Evolutionary conservation across 2,797 vertebrate genomes (phyloP).

Genomic region (Staurois parvus): DNA sequence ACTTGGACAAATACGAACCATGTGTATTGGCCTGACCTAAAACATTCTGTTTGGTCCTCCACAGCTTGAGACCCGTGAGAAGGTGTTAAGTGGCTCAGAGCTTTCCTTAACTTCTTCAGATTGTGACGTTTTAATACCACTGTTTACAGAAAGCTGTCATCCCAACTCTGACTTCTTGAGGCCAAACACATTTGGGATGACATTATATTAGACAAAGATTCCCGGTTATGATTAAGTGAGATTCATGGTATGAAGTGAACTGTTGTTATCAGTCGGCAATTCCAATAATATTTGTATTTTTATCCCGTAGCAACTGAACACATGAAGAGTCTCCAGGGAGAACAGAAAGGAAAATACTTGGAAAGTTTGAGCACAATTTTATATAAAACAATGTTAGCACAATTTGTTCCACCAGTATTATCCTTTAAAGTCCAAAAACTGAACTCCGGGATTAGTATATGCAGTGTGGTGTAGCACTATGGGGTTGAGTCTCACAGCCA

Average conservation of each 20-base stretch:
- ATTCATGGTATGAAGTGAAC: background rate
- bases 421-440: too few relatives aligned
- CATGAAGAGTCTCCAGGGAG: background rate
- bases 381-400: too few relatives aligned
- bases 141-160: slow-evolving; percentile 4
- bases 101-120: slow-evolving; percentile 11
- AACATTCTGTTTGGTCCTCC: slow-evolving; percentile 11
- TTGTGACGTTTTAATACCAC: background rate
- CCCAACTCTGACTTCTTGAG: background rate
- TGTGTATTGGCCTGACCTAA: slow-evolving; percentile 20
- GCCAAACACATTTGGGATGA: background rate
- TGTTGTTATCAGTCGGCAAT: background rate
- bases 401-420: too few relatives aligned
- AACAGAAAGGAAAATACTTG: background rate
- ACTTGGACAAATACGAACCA: slow-evolving; percentile 34
- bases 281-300: background rate
- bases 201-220: background rate
- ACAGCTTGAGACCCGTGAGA: slow-evolving; percentile 3
- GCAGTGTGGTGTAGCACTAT: too few relatives aligned
- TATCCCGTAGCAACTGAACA: background rate
- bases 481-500: too few relatives aligned
- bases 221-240: background rate
- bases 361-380: background rate
- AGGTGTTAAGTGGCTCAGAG: slow-evolving; percentile 30
- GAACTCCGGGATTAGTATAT: too few relatives aligned